Evolutionary conservation across 2,113 vertebrate species (phyloP).

Genomic region (Brevimyrus niger): DNA sequence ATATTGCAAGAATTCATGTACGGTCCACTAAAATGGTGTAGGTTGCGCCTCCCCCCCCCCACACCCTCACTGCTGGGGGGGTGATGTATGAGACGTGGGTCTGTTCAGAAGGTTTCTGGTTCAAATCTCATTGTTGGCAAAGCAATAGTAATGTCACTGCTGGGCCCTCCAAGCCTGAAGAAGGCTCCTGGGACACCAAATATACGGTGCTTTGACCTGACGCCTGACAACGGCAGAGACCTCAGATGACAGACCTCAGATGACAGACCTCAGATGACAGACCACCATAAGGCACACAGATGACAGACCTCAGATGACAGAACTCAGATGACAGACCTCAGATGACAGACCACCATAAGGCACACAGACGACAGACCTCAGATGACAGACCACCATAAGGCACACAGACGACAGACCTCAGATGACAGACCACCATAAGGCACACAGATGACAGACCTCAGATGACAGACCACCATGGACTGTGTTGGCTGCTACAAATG

Average conservation of each 20-base stretch:
- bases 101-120: neutral
- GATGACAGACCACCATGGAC: neutral
- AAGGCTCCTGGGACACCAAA: neutral
- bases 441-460: too few relatives aligned
- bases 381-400: neutral
- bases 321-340: too few relatives aligned
- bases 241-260: too few relatives aligned
- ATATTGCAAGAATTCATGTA: neutral
- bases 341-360: too few relatives aligned
- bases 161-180: neutral
- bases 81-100: neutral
- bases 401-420: too few relatives aligned
- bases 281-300: neutral
- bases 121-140: neutral
- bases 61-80: neutral
- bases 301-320: too few relatives aligned
- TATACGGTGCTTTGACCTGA: too few relatives aligned
- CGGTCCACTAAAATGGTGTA: neutral
- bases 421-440: too few relatives aligned
- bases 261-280: too few relatives aligned
- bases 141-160: neutral
- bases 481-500: neutral
- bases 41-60: neutral
- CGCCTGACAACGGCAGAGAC: neutral
- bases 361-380: too few relatives aligned